These are phyloP conservation scores for Ladona fulva DNA, from an alignment of 1,140 invertebrate genomes.

Conservation along the genomic window DNA sequence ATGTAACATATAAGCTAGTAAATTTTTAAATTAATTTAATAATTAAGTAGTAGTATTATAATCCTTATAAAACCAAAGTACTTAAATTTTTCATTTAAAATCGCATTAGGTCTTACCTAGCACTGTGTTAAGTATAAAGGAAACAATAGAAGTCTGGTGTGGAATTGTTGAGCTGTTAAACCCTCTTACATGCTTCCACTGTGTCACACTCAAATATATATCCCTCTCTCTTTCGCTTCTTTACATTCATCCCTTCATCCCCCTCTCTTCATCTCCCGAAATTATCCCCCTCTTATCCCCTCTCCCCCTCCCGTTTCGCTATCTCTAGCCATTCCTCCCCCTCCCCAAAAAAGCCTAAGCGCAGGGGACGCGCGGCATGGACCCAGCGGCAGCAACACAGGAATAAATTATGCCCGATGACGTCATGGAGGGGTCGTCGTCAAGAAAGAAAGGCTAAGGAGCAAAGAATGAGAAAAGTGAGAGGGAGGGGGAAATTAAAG, in stretches of 20 bases:
- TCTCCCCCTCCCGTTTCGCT: neutral
- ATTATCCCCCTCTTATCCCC: neutral
- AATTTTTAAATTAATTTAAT: too few species aligned
- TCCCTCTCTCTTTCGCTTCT: neutral
- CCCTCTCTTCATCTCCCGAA: neutral
- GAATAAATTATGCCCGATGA: constrained; percentile 6
- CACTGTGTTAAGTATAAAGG: too few species aligned
- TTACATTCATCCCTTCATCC: neutral
- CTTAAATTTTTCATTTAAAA: too few species aligned
- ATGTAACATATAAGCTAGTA: too few species aligned
- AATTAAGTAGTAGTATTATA: too few species aligned
- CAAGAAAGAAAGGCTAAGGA: neutral
- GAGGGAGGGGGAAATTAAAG: neutral
- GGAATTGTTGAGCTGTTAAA: too few species aligned
- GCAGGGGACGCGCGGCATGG: neutral
- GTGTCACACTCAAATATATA: neutral
- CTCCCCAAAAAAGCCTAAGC: neutral
- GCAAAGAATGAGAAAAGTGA: neutral
- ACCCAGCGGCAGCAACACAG: neutral
- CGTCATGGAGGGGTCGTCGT: neutral
- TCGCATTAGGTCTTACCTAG: too few species aligned
- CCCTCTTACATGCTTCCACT: too few species aligned
- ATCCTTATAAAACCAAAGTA: too few species aligned
- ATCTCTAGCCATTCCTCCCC: neutral
- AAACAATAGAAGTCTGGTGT: too few species aligned